phyloP scores from a whole-genome alignment of 2,113 vertebrate genomes.

The Glaucomys volans region DNA sequence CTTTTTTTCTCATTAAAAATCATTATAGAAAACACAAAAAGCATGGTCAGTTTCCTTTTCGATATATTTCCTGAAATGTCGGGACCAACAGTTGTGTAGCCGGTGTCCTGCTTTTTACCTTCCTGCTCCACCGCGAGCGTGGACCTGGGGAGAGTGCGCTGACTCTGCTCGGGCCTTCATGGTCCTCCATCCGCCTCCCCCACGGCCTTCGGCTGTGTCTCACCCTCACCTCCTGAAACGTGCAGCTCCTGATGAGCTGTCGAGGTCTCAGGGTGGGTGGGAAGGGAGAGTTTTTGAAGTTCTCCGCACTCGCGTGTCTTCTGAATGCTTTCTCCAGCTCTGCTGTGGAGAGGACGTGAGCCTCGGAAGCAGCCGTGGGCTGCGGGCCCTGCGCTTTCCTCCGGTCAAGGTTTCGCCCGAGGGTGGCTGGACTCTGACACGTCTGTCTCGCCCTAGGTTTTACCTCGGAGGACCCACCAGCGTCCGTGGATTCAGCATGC shows the following conservation, averaged over 20 bases:
- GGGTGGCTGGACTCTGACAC: rapidly evolving
- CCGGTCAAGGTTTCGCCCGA: no score
- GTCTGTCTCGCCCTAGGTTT: constrained; percentile 87
- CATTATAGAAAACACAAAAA: not conserved
- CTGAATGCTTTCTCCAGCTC: rapidly evolving
- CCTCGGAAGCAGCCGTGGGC: no score
- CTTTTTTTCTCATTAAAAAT: not conserved
- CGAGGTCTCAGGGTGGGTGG: not conserved
- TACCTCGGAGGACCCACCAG: constrained; percentile 98
- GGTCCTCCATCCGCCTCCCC: rapidly evolving
- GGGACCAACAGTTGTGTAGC: not conserved
- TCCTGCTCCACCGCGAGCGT: no score
- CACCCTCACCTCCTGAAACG: not conserved
- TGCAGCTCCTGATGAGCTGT: not conserved
- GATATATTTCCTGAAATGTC: not conserved
- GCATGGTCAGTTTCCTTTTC: not conserved
- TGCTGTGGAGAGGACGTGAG: rapidly evolving
- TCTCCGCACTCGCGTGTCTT: rapidly evolving
- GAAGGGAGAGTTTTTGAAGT: no score
- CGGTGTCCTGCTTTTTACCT: not conserved
- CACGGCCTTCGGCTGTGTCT: not conserved
- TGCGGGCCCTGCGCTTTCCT: rapidly evolving
- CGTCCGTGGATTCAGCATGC: constrained; percentile 98
- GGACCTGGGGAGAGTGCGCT: no score
- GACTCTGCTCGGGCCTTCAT: rapidly evolving